Percentiles rank a stretch among this genome's conserved stretches.
Conservation (phyloP, 2,113 vertebrate genomes). For the Anser cygnoides region DNA sequence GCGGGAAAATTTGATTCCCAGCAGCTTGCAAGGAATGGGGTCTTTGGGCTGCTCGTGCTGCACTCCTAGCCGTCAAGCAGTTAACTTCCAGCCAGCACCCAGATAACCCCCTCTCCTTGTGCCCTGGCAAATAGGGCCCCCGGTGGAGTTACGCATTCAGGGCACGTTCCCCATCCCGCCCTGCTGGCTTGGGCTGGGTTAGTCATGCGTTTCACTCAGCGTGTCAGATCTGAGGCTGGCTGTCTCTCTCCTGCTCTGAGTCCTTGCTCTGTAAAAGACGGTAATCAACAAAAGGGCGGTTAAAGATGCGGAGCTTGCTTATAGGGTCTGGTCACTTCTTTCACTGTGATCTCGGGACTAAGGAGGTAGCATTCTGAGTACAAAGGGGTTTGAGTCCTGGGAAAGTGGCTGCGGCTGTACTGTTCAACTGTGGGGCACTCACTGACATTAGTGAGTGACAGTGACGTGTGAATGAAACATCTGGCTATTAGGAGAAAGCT, state of each 20-base stretch:
- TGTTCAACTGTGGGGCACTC: not conserved
- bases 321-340: constrained; percentile 8
- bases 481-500: not conserved
- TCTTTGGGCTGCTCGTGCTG: not conserved
- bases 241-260: constrained; percentile 21
- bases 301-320: not conserved
- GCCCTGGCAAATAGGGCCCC: not conserved
- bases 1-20: not conserved
- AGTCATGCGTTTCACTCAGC: constrained; percentile 23
- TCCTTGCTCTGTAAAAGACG: not conserved
- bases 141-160: not conserved
- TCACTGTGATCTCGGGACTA: not conserved
- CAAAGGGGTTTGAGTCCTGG: not conserved
- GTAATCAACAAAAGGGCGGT: constrained; percentile 33
- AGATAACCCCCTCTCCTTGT: not conserved
- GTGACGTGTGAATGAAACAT: not conserved
- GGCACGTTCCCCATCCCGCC: not conserved
- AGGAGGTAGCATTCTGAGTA: not conserved
- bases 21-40: not conserved
- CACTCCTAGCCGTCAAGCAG: not conserved
- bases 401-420: not conserved
- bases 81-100: not conserved
- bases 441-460: not conserved
- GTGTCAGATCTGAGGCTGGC: not conserved
- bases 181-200: constrained; percentile 28